Percentiles rank a stretch among this genome's conserved stretches.
phyloP scores from a whole-genome alignment of 2,888 invertebrate species.

The Idaea biselata region DNA sequence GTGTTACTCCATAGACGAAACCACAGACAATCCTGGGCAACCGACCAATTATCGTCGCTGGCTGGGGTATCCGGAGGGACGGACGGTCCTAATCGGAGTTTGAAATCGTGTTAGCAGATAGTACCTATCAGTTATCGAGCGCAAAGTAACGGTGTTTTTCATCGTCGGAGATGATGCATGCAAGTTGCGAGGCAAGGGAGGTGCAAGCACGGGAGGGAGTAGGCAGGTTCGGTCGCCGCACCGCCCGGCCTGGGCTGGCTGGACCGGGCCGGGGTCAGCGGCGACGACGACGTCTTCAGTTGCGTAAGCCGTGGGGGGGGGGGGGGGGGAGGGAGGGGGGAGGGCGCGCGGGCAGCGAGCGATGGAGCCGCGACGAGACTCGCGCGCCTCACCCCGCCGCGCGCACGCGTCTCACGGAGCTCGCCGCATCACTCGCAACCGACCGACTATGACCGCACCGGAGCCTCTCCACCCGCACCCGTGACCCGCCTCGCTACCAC shows the following conservation, averaged over 20 bases:
- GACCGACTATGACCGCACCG: conserved; percentile 29
- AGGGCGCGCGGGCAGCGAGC: conserved; percentile 26
- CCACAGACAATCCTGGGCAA: too few species aligned
- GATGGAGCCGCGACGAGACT: conserved; percentile 36
- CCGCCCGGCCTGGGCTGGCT: not conserved
- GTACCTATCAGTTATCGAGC: too few species aligned
- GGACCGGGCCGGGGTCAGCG: conserved; percentile 31
- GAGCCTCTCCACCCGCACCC: conserved; percentile 39
- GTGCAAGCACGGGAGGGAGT: too few species aligned
- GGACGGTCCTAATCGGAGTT: too few species aligned
- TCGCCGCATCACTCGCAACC: conserved; percentile 12
- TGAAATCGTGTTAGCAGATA: too few species aligned
- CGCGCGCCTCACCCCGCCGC: conserved; percentile 38
- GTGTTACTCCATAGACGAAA: too few species aligned
- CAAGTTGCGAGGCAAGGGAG: too few species aligned
- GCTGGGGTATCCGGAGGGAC: too few species aligned
- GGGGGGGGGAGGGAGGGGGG: conserved; percentile 19
- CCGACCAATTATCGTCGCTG: too few species aligned
- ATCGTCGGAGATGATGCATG: too few species aligned
- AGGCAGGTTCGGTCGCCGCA: too few species aligned
- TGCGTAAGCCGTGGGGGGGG: conserved; percentile 34
- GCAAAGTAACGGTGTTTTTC: too few species aligned
- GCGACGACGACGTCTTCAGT: conserved; percentile 36
- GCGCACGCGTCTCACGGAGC: conserved; percentile 35
- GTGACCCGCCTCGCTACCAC: conserved; percentile 22